Percentiles rank a stretch among this genome's conserved stretches.
Conservation (phyloP, 2,888 invertebrate species). For the Meghimatium bilineatum region DNA sequence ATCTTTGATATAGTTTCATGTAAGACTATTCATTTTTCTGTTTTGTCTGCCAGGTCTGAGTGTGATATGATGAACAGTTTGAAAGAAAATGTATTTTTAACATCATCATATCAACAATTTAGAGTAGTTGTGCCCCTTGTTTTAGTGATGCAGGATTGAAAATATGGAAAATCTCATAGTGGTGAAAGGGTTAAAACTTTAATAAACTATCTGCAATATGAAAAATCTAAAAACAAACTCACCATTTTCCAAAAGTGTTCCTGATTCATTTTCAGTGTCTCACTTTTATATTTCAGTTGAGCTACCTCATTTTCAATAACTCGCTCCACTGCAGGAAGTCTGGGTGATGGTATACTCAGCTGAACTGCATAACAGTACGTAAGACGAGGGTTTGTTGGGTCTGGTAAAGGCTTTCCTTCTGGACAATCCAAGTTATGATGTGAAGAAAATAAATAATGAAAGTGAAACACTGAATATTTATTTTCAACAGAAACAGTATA, state of each 20-base stretch:
- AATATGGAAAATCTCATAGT: no score
- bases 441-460: background rate
- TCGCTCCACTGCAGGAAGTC: constrained; percentile 89
- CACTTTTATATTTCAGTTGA: constrained; percentile 90
- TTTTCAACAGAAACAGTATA: background rate
- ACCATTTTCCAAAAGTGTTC: constrained; percentile 94
- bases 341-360: constrained; percentile 90
- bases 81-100: no score
- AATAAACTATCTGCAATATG: background rate
- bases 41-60: no score
- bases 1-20: no score
- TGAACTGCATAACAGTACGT: constrained; percentile 97
- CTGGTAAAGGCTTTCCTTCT: constrained; percentile 64
- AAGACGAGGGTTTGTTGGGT: constrained; percentile 81
- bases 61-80: no score
- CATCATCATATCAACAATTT: no score
- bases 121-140: no score
- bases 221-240: constrained; percentile 69
- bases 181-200: no score
- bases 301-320: constrained; percentile 77
- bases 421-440: constrained; percentile 38
- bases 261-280: constrained; percentile 88
- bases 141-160: no score
- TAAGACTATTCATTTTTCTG: no score
- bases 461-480: constrained; percentile 1